phyloP scores from a whole-genome alignment of 2,797 vertebrate species.

The Diceros bicornis region DNA sequence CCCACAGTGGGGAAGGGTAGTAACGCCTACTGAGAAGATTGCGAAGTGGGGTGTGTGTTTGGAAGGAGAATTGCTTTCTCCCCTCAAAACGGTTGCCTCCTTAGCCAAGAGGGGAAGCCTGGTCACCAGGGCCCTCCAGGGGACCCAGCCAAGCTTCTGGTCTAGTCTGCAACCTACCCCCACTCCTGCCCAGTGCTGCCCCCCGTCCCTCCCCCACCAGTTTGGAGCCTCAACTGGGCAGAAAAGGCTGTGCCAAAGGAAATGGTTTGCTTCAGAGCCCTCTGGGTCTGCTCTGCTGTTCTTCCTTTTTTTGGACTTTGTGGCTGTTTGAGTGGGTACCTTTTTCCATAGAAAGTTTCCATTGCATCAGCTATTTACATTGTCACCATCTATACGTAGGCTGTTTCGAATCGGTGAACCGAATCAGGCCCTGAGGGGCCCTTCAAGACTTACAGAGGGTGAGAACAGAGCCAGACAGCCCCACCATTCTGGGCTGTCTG shows the following conservation, averaged over 20 bases:
- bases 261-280: constrained; percentile 72
- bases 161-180: not conserved
- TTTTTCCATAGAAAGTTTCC: constrained; percentile 89
- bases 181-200: not conserved
- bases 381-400: not conserved
- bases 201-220: not conserved
- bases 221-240: constrained; percentile 71
- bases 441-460: not conserved
- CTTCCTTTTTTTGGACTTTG: constrained; percentile 76
- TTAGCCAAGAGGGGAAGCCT: not conserved
- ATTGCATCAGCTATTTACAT: constrained; percentile 85
- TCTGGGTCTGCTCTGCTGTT: constrained; percentile 81
- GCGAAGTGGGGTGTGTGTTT: not conserved
- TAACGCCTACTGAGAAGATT: not conserved
- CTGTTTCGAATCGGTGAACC: constrained; percentile 72
- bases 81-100: not conserved
- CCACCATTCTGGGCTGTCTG: not conserved
- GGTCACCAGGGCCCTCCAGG: not conserved
- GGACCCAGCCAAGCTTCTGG: not conserved
- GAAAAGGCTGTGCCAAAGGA: constrained; percentile 84
- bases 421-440: constrained; percentile 9
- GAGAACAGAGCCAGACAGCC: not conserved
- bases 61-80: not conserved
- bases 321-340: constrained; percentile 70
- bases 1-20: not conserved